These are phyloP conservation scores for Sebastes iracundus DNA, from an alignment of 2,797 vertebrate species.

Conservation along the genomic window DNA sequence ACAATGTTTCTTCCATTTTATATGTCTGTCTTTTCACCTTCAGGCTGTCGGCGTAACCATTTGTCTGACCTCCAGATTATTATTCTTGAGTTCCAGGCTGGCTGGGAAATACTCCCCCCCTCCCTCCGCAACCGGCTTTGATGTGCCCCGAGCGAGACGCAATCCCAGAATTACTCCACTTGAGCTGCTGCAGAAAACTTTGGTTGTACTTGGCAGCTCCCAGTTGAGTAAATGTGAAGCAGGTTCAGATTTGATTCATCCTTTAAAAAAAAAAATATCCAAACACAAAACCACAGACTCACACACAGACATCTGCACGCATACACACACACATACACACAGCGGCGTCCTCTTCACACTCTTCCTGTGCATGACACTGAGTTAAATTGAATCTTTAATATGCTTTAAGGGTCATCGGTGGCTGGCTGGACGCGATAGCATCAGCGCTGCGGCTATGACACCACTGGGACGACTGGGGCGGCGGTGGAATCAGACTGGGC, in stretches of 20 bases:
- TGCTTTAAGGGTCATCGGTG: constrained; percentile 65
- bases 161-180: constrained; percentile 36
- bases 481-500: constrained; percentile 59
- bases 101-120: not conserved
- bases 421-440: constrained; percentile 64
- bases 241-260: constrained; percentile 27
- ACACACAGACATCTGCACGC: not conserved
- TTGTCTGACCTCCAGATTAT: constrained; percentile 51
- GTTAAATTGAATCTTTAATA: constrained; percentile 66
- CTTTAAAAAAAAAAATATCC: constrained; percentile 21
- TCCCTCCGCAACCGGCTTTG: constrained; percentile 13
- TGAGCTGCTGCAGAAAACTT: constrained; percentile 44
- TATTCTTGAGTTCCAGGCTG: constrained; percentile 37
- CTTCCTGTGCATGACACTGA: constrained; percentile 19
- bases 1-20: constrained; percentile 22
- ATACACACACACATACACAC: not conserved
- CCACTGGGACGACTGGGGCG: constrained; percentile 64
- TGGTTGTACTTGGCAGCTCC: constrained; percentile 28
- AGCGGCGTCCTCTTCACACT: not conserved
- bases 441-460: constrained; percentile 71
- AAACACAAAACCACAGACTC: constrained; percentile 7
- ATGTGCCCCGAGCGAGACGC: constrained; percentile 37
- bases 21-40: constrained; percentile 40
- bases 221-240: constrained; percentile 20
- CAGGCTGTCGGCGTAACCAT: constrained; percentile 22